Base-by-base conservation (phyloP, 2,888 invertebrate genomes). In the Caenorhabditis parvicauda region DNA sequence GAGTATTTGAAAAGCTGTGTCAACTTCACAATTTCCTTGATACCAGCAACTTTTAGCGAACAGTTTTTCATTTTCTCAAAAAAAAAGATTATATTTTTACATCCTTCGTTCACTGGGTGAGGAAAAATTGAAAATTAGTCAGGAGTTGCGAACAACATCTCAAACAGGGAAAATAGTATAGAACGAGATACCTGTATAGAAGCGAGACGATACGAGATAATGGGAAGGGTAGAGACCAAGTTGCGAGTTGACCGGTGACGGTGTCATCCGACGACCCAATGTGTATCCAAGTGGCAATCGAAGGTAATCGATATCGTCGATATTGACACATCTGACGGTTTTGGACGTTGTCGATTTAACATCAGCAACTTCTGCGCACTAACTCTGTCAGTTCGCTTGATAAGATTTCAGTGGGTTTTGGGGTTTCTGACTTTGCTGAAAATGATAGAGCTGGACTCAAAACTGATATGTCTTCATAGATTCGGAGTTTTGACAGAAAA, bases 1-100 rank as follows among this genome's bases (percentile, higher is more conserved):
- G 6, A 71, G 39, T 9, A 57, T 58, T 32, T 59, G 56, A 22
- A 67, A 32, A 4, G 67, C 71, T 37, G 56, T 53, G 21, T 59
- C 49, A 6, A 62, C 42, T 44, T 64, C 59, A n/a, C 57, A 50
- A 19, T 53, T 59, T 9, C 71, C 71, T n/a, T 65, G 59, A 29
- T 45, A 72, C 69, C 71, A 72, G 12, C 45, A 57, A 9, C 65
- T 57, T 44, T 57, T 59, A 35, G 54, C 46, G 59, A 63, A 65
- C n/a, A 70, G 49, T 2, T 50, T 32, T 0, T 52, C 64, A 27
- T 70, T 56, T 1, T 64, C 68, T 68, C 47, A 25, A 45, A 45
- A 41, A 25, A 27, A 29, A 42, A 21, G 6, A 24, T 9, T 27
- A 37, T 22, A 22, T 19, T 32, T 32, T n/a, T 12, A 32, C n/a